phyloP scores from a whole-genome alignment of 2,797 vertebrate species.

The Neopelma chrysocephalum region DNA sequence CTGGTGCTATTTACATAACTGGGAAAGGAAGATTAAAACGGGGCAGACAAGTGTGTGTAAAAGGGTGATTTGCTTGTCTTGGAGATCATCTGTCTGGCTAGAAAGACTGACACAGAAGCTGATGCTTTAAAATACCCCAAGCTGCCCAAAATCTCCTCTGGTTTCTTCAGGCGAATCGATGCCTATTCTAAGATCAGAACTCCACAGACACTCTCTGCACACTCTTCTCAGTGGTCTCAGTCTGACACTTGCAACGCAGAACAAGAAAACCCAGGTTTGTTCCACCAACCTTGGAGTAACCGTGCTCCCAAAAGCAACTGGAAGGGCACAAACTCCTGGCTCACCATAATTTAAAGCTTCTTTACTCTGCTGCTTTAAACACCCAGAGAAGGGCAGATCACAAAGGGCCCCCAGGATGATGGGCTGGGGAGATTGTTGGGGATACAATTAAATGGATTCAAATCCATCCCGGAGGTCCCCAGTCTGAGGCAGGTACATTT shows the following conservation, averaged over 20 bases:
- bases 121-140: not conserved
- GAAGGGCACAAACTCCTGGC: not conserved
- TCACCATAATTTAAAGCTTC: not conserved
- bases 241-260: not conserved
- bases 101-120: not conserved
- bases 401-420: too few species aligned
- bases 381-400: not conserved
- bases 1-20: slow-evolving; percentile 14
- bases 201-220: not conserved
- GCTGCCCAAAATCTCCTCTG: not conserved
- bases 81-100: not conserved
- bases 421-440: not conserved
- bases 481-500: not conserved
- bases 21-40: not conserved
- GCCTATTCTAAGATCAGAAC: not conserved
- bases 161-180: not conserved
- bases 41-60: not conserved
- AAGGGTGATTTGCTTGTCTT: not conserved
- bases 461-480: not conserved
- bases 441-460: not conserved
- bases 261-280: not conserved
- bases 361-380: not conserved
- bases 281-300: not conserved
- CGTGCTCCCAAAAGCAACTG: not conserved
- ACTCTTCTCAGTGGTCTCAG: not conserved